A percentile compares a stretch with the other conserved stretches of the same genome.
These are phyloP conservation scores for Ophion costatus DNA, from an alignment of 2,888 invertebrate genomes.

Conservation along the genomic window DNA sequence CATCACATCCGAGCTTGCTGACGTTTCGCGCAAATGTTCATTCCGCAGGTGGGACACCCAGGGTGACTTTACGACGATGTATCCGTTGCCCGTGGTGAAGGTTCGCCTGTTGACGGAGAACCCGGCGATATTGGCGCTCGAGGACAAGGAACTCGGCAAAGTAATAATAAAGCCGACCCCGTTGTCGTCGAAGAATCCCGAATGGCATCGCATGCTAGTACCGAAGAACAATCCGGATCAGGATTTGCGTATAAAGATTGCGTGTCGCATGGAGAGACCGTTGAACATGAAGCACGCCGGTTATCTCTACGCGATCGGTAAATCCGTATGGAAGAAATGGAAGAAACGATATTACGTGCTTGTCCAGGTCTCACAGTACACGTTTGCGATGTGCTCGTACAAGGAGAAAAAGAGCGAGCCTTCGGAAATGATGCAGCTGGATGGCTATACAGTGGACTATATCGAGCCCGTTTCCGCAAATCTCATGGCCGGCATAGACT, in stretches of 20 bases:
- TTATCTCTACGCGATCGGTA: constrained; percentile 96
- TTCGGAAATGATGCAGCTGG: constrained; percentile 99
- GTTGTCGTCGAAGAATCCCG: constrained; percentile 95
- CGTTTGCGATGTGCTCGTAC: constrained; percentile 99
- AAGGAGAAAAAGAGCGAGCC: constrained; percentile 99
- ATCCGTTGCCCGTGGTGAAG: constrained; percentile 98
- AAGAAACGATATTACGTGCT: constrained; percentile 99
- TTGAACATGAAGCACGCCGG: constrained; percentile 99
- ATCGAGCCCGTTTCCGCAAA: constrained; percentile 97
- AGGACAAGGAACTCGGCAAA: constrained; percentile 99
- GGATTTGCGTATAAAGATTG: constrained; percentile 98
- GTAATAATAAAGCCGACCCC: constrained; percentile 94
- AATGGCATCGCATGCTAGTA: constrained; percentile 99
- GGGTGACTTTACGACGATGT: constrained; percentile 99
- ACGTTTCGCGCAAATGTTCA: no score
- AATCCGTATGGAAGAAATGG: constrained; percentile 99
- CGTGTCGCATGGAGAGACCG: constrained; percentile 99
- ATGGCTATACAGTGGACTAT: constrained; percentile 99
- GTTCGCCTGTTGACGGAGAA: constrained; percentile 99
- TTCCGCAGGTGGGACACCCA: constrained; percentile 97
- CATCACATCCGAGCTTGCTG: no score
- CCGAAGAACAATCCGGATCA: constrained; percentile 98
- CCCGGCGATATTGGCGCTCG: constrained; percentile 98
- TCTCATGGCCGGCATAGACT: constrained; percentile 94
- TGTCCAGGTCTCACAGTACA: constrained; percentile 99